Base-by-base conservation (phyloP, 2,797 vertebrate species). In the Gephyroberyx darwinii region DNA sequence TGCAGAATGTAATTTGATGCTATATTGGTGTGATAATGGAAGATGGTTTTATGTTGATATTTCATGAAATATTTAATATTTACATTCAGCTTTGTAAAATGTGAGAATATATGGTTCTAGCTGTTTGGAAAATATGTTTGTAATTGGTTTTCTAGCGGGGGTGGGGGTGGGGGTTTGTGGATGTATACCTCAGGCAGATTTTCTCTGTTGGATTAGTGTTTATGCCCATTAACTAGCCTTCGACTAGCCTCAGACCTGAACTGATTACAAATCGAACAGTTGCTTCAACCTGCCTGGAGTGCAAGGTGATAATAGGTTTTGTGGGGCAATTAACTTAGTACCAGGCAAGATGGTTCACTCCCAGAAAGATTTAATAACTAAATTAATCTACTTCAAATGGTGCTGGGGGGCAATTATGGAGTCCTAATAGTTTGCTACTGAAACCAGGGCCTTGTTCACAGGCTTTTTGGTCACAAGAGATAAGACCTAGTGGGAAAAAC, bases 1-100 rank as follows among this genome's bases (percentile, higher is more conserved):
- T 95, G 92, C 94, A 96, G 94, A 96, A 96, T 96, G 95, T 98
- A 95, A 95, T 93, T 89, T 93, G 93, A 94, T 94, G 92, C 92
- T 95, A 93, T 94, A 93, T 95, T 92, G 90, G 91, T 93, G 95
- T 96, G 92, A 94, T 80, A 94, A 80, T 93, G 89, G 90, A 94
- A 91, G 92, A 91, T 86, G 93, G 73, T 77, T 95, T 96, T 95
- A 95, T 95, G 94, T 95, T 93, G 94, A 94, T 94, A 94, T 92
- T 95, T 95, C 71, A 88, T 88, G 93, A 93, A 91, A 91, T 95
- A 94, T 94, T 93, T 93, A 93, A 92, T 93, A 92, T 92, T 93
- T 94, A 93, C 89, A 91, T 89, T 95, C 93, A 86, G 90, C 93
- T 96, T 95, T 96, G 93, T 96, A 94, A 89, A 93, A 92, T 95